phyloP scores from a whole-genome alignment of 2,797 vertebrate species.

The Hyperoplus immaculatus region DNA sequence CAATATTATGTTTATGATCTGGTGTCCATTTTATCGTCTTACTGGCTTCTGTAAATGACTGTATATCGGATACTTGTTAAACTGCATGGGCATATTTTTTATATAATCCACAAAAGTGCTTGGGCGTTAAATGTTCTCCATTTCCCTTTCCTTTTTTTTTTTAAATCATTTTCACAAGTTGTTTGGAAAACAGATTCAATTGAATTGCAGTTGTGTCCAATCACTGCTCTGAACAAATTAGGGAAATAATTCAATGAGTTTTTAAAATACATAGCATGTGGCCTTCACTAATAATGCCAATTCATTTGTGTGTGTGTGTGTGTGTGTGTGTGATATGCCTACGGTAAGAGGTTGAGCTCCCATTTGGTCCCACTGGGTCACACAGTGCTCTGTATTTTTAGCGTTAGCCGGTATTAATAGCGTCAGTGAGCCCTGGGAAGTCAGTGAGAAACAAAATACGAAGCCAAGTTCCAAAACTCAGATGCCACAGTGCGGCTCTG shows the following conservation, averaged over 20 bases:
- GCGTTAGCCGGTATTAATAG: constrained; percentile 79
- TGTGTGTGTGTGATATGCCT: constrained; percentile 31
- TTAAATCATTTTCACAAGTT: constrained; percentile 46
- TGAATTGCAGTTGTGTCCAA: constrained; percentile 46
- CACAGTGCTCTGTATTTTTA: constrained; percentile 79
- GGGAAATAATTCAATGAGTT: constrained; percentile 67
- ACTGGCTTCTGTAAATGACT: too few species aligned
- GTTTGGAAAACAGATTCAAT: constrained; percentile 57
- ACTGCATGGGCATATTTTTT: not conserved
- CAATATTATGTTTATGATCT: not conserved
- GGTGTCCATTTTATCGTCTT: not conserved
- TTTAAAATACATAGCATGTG: constrained; percentile 54
- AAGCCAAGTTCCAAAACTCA: constrained; percentile 62
- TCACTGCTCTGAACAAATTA: constrained; percentile 50
- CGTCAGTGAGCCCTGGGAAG: constrained; percentile 71
- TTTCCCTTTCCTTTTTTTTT: constrained; percentile 23
- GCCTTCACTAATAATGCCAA: constrained; percentile 33
- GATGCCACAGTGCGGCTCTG: constrained; percentile 69
- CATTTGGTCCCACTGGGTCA: constrained; percentile 73
- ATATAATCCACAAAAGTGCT: constrained; percentile 25
- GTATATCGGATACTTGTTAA: too few species aligned
- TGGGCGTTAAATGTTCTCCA: constrained; percentile 21
- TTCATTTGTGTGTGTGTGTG: constrained; percentile 21
- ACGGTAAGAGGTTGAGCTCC: constrained; percentile 54
- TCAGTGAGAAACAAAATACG: constrained; percentile 70